Conservation (phyloP, 2,888 invertebrate genomes). For the Neria commutata region DNA sequence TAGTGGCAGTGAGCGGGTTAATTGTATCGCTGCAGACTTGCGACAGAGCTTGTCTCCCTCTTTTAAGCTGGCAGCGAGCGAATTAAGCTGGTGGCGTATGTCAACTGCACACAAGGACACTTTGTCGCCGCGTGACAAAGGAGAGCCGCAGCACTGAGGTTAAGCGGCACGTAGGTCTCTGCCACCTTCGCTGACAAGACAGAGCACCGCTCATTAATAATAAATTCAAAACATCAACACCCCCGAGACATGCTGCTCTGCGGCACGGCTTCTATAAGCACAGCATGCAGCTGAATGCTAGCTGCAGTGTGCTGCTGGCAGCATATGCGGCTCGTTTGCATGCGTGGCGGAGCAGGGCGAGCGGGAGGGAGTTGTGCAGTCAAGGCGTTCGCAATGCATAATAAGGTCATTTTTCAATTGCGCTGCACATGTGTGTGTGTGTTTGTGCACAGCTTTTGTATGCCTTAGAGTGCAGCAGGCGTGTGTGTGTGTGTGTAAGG, state of each 20-base stretch:
- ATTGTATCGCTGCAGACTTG: too few species aligned
- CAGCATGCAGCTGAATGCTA: not conserved
- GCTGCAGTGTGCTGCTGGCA: not conserved
- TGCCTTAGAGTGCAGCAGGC: too few species aligned
- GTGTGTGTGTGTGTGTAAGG: conserved; percentile 15
- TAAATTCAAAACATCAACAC: not conserved
- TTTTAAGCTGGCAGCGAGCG: too few species aligned
- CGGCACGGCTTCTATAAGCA: not conserved
- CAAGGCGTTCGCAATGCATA: conserved; percentile 33
- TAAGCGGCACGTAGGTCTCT: not conserved
- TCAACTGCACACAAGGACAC: too few species aligned
- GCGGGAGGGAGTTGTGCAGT: conserved; percentile 24
- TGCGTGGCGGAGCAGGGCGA: conserved; percentile 1
- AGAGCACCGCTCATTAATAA: conserved; percentile 9
- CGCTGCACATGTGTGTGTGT: conserved; percentile 6
- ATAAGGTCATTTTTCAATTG: conserved; percentile 33
- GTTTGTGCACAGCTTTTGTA: too few species aligned
- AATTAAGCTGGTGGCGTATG: too few species aligned
- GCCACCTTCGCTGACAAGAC: not conserved
- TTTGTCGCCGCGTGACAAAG: too few species aligned
- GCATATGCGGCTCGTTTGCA: not conserved
- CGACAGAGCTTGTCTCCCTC: too few species aligned
- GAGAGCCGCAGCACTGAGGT: not conserved
- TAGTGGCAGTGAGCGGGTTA: too few species aligned
- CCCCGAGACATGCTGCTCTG: not conserved